phyloP scores from a whole-genome alignment of 2,888 invertebrate species.

The Campopleginae sp. region DNA sequence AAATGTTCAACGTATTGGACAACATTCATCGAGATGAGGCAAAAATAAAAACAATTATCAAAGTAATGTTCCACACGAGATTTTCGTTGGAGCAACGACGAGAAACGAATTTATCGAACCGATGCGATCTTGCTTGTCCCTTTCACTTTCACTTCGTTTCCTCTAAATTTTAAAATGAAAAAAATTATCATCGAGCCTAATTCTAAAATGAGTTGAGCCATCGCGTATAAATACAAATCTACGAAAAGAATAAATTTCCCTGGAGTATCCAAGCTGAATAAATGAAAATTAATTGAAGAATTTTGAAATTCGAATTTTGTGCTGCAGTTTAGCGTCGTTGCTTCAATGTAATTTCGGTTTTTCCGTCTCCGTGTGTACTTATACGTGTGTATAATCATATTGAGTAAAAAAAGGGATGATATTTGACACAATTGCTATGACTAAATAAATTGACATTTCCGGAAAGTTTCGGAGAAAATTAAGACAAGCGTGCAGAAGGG shows the following conservation, averaged over 20 bases:
- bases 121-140: neutral
- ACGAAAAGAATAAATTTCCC: neutral
- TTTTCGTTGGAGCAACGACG: neutral
- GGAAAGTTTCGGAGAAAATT: neutral
- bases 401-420: constrained; percentile 42
- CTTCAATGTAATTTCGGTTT: neutral
- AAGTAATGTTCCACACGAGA: neutral
- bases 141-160: too few relatives aligned
- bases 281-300: neutral
- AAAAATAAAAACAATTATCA: constrained; percentile 6
- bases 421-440: constrained; percentile 38
- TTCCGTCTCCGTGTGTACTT: constrained; percentile 15
- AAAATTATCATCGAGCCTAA: neutral
- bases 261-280: neutral
- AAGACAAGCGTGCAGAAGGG: neutral
- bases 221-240: neutral
- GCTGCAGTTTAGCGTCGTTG: constrained; percentile 8
- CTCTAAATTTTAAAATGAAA: neutral
- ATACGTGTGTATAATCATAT: constrained; percentile 49
- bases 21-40: constrained; percentile 2
- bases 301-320: neutral
- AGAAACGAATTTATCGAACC: neutral
- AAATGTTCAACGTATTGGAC: neutral
- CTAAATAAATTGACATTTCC: constrained; percentile 24
- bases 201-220: neutral